Evolutionary conservation across 37 sponge, comb jelly and placozoan genomes (phyloP).

Genomic region (Aplysina aerophoba): DNA sequence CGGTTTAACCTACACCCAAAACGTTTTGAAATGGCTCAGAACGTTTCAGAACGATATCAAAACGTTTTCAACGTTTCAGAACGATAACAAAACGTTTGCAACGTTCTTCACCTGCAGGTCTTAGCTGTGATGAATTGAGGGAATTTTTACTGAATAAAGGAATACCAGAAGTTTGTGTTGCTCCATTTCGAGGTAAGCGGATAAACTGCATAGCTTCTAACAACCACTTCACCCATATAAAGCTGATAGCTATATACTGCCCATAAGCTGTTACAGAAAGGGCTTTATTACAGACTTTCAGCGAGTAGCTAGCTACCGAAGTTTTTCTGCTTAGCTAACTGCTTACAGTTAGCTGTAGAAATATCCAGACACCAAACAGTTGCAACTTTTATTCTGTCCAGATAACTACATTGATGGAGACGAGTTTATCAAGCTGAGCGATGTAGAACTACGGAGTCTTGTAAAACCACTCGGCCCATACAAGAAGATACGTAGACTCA

Average conservation of each 20-base stretch:
- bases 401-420: conserved; percentile 24
- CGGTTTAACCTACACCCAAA: too few relatives aligned
- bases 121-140: conserved; percentile 5
- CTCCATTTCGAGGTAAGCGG: conserved; percentile 24
- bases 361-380: neutral
- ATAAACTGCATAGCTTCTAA: neutral
- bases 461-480: conserved; percentile 7
- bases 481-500: neutral
- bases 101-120: conserved; percentile 18
- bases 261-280: conserved; percentile 8
- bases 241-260: neutral
- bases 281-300: neutral
- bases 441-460: conserved; percentile 1
- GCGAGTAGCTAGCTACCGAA: too few relatives aligned
- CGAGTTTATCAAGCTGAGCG: conserved; percentile 1
- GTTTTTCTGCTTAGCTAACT: neutral
- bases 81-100: too few relatives aligned
- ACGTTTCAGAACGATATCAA: too few relatives aligned
- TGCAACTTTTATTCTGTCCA: neutral
- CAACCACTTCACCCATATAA: neutral
- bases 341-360: neutral
- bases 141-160: neutral
- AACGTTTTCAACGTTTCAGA: too few relatives aligned
- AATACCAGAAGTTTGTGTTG: conserved; percentile 6
- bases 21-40: too few relatives aligned